Base-by-base conservation (phyloP, 2,888 invertebrate species). In the Leptinotarsa haldemani region DNA sequence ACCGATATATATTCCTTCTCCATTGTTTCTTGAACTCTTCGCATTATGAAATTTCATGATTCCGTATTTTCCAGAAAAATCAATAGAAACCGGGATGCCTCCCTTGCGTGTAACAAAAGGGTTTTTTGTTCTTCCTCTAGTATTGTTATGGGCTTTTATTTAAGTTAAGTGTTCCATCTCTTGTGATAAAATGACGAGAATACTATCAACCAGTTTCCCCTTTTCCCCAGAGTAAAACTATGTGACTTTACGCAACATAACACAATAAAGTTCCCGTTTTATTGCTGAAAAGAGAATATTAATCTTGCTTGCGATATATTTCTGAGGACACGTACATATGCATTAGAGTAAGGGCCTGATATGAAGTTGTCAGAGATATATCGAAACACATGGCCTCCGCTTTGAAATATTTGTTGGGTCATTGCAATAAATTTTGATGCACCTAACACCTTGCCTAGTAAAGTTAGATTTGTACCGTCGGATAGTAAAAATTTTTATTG, bases 81-180 rank as follows among this genome's bases (percentile, higher is more conserved):
- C 61, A 40, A 61, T 61, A 61, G n/a, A 25, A 61, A 30, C n/a
- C 61, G 22, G 56, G 22, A 56, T 56, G 22, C 25, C 22, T 56
- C 56, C 20, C 56, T 22, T 18, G 56, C 61, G 25, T 61, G 2
- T 18, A 61, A 61, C 61, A 61, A 61, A 61, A 61, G 61, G 20
- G 40, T 61, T 61, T 58, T 61, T n/a, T 61, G 61, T 61, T 40
- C 61, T 61, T 40, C 61, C 61, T 61, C 40, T 30, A 61, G 61
- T 61, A 61, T 61, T 61, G 61, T 61, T 61, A 61, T 30, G 61
- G 30, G 30, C 61, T 61, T 61, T 61, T 61, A 61, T 61, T 61
- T n/a, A n/a, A 61, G 61, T 61, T 61, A 61, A 61, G 61, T 16
- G 61, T 61, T 40, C 61, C n/a, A 61, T 61, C 40, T n/a, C n/a